A percentile compares a stretch with the other conserved stretches of the same genome.
These are phyloP conservation scores for Cynodonichthys magdalenae DNA, from an alignment of 2,797 vertebrate species.

Conservation along the genomic window DNA sequence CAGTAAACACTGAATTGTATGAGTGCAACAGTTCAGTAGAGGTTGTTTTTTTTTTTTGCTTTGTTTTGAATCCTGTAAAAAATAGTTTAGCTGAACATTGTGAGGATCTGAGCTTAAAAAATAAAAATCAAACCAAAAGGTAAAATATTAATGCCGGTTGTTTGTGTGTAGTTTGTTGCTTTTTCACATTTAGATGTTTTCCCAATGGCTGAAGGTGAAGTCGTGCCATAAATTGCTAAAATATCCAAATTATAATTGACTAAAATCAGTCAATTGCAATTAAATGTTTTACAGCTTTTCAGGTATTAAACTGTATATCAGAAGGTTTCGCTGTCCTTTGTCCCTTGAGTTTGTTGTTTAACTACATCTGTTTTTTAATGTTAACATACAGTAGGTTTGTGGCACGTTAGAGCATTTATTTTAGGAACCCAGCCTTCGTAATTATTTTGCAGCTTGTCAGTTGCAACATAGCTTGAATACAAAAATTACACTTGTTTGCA, in stretches of 20 bases:
- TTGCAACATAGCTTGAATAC: conserved; percentile 61
- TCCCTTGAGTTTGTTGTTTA: conserved; percentile 6
- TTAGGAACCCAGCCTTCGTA: conserved; percentile 43
- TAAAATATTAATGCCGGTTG: too few species aligned
- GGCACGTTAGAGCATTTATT: conserved; percentile 36
- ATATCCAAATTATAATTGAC: too few species aligned
- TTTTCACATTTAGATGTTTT: too few species aligned
- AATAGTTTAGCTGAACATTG: too few species aligned
- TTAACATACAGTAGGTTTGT: conserved; percentile 14
- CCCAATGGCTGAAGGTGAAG: too few species aligned
- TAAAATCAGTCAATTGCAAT: not conserved
- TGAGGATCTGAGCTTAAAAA: too few species aligned
- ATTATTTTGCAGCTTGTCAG: conserved; percentile 58
- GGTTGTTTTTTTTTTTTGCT: too few species aligned
- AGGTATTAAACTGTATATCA: conserved; percentile 17
- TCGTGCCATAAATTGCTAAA: too few species aligned
- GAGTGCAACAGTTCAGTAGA: too few species aligned
- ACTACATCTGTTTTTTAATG: conserved; percentile 17
- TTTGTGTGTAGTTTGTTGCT: too few species aligned
- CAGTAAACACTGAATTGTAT: too few species aligned
- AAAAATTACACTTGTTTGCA: conserved; percentile 65
- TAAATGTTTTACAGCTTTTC: conserved; percentile 1
- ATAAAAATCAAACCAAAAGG: too few species aligned
- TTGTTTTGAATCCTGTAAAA: not conserved
- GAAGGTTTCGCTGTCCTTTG: conserved; percentile 4